Evolutionary conservation across 2,113 vertebrate genomes (phyloP).

Genomic region (Dunckerocampus dactyliophorus): DNA sequence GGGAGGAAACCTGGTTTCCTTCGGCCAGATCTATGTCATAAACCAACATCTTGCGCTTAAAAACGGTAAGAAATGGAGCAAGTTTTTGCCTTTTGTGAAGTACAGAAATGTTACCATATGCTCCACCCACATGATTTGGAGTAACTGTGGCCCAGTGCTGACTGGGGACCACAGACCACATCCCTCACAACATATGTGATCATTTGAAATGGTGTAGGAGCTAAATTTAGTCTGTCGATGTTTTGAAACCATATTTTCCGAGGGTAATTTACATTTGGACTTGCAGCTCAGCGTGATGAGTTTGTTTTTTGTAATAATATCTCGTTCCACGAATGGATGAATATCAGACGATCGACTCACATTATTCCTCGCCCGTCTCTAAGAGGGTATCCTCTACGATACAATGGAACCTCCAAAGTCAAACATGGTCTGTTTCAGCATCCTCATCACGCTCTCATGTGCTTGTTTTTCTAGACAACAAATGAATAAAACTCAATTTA

Average conservation of each 20-base stretch:
- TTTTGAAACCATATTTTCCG: constrained; percentile 23
- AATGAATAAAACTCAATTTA: too few relatives aligned
- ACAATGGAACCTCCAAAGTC: too few relatives aligned
- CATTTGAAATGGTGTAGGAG: constrained; percentile 27
- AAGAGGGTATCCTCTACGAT: too few relatives aligned
- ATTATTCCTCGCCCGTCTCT: neutral
- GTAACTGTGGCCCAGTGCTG: constrained; percentile 31
- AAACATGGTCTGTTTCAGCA: too few relatives aligned
- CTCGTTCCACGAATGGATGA: constrained; percentile 10
- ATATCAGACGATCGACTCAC: constrained; percentile 6
- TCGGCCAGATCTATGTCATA: constrained; percentile 18
- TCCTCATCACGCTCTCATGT: too few relatives aligned
- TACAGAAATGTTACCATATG: constrained; percentile 59
- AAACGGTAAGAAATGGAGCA: constrained; percentile 14
- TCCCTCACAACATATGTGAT: constrained; percentile 48
- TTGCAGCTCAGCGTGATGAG: neutral
- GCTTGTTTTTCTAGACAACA: too few relatives aligned
- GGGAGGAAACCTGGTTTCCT: constrained; percentile 15
- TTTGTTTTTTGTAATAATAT: constrained; percentile 7
- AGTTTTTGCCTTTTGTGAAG: constrained; percentile 30
- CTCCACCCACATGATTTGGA: constrained; percentile 43
- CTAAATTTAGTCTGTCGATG: constrained; percentile 32
- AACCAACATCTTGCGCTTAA: constrained; percentile 19
- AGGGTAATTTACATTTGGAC: neutral
- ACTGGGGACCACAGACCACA: constrained; percentile 68